Evolutionary conservation across 2,113 vertebrate species (phyloP).

Genomic region (Melanocharis versteri): DNA sequence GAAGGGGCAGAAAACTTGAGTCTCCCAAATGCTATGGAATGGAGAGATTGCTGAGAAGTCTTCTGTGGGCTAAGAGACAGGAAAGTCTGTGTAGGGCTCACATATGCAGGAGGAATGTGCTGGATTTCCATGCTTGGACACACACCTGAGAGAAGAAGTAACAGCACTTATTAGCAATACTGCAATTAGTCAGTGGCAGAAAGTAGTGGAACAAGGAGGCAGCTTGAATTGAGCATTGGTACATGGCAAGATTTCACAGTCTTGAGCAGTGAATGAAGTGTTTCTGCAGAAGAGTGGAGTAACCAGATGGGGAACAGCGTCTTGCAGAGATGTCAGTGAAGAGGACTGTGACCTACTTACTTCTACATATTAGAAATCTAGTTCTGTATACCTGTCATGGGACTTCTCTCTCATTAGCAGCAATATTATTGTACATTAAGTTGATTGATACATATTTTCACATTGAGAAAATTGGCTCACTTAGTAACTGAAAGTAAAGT

Average conservation of each 20-base stretch:
- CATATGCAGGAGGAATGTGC: neutral
- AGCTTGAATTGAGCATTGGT: neutral
- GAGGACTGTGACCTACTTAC: neutral
- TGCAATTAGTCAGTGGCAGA: constrained; percentile 5
- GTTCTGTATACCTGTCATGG: neutral
- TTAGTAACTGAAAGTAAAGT: neutral
- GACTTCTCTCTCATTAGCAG: neutral
- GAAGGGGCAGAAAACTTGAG: neutral
- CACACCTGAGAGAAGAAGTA: neutral
- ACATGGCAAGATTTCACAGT: neutral
- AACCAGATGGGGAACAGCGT: neutral
- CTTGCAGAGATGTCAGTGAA: neutral
- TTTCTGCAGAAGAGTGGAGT: neutral
- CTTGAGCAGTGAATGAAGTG: neutral
- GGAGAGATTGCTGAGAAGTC: neutral
- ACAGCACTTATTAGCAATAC: neutral
- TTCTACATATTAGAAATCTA: neutral
- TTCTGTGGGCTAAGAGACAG: neutral
- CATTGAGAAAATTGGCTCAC: neutral
- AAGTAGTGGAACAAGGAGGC: neutral
- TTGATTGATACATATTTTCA: neutral
- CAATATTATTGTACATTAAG: neutral
- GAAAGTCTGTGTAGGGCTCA: neutral
- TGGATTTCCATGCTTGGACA: neutral
- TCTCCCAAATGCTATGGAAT: neutral